Percentiles rank a stretch among this genome's conserved stretches.
phyloP scores from a whole-genome alignment of 2,113 vertebrate species.

The Pachyramphus minor region DNA sequence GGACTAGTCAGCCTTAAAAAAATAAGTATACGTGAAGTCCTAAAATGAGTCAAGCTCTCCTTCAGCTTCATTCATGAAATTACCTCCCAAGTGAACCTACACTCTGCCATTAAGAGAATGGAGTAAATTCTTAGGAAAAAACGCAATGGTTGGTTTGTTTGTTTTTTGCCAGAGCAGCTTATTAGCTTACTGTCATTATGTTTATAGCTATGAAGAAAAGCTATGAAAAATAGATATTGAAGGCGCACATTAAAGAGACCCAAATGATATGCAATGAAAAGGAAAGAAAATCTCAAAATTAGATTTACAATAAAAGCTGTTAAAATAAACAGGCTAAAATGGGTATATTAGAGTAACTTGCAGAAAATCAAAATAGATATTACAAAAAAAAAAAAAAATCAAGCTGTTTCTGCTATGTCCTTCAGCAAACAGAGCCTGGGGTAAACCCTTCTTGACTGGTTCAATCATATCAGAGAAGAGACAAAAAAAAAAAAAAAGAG shows the following conservation, averaged over 20 bases:
- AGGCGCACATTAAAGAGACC: background rate
- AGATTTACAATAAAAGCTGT: conserved; percentile 1
- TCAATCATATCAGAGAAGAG: background rate
- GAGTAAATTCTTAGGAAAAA: background rate
- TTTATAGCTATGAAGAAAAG: conserved; percentile 33
- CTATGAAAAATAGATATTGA: background rate
- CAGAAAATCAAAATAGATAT: background rate
- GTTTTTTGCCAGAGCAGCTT: background rate
- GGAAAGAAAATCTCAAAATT: conserved; percentile 10
- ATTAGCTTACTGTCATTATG: conserved; percentile 31
- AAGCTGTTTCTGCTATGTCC: background rate
- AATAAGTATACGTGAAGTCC: background rate
- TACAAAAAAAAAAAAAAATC: background rate
- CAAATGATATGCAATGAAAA: background rate
- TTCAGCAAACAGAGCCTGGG: background rate
- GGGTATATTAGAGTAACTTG: background rate
- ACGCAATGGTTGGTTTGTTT: too few species aligned
- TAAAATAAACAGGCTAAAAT: background rate
- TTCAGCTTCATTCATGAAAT: conserved; percentile 5
- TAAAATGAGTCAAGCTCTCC: background rate
- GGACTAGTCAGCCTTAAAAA: background rate
- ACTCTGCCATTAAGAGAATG: background rate
- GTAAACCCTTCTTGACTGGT: background rate
- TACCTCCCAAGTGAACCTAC: background rate
- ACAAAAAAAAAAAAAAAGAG: background rate